Evolutionary conservation across 2,797 vertebrate species (phyloP).

Genomic region (Meda fulgida): DNA sequence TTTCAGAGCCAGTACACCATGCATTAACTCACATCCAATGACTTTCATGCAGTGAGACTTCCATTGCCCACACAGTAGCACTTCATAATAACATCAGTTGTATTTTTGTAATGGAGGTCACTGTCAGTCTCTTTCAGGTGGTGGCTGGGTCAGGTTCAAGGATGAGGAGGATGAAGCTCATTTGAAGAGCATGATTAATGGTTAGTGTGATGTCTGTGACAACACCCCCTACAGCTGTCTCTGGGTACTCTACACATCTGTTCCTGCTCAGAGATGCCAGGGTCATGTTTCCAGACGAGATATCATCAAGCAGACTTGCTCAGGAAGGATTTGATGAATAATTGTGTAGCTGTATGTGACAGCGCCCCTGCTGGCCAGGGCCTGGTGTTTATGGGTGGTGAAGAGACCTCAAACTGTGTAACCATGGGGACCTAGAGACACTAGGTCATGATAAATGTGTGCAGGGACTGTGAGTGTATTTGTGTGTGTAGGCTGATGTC

Average conservation of each 20-base stretch:
- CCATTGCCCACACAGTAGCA: conserved; percentile 9
- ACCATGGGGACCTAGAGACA: conserved; percentile 61
- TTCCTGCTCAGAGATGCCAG: conserved; percentile 56
- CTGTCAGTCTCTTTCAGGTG: conserved; percentile 14
- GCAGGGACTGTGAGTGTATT: conserved; percentile 56
- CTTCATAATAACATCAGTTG: conserved; percentile 6
- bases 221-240: conserved; percentile 41
- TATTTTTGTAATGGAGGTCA: conserved; percentile 16
- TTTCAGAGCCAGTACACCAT: neutral
- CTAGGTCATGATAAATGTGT: conserved; percentile 68
- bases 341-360: conserved; percentile 58
- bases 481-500: conserved; percentile 57
- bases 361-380: conserved; percentile 59
- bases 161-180: neutral
- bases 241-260: conserved; percentile 48
- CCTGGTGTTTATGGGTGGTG: conserved; percentile 31
- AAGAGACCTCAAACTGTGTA: conserved; percentile 42
- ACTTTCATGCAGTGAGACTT: neutral
- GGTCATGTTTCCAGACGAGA: conserved; percentile 35
- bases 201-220: neutral
- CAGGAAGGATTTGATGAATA: conserved; percentile 61
- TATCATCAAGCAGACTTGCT: conserved; percentile 26
- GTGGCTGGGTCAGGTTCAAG: conserved; percentile 40
- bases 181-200: conserved; percentile 46
- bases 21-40: neutral